These are phyloP conservation scores for Drosophila buzzatii DNA, from an alignment of 2,888 invertebrate species.

Conservation along the genomic window DNA sequence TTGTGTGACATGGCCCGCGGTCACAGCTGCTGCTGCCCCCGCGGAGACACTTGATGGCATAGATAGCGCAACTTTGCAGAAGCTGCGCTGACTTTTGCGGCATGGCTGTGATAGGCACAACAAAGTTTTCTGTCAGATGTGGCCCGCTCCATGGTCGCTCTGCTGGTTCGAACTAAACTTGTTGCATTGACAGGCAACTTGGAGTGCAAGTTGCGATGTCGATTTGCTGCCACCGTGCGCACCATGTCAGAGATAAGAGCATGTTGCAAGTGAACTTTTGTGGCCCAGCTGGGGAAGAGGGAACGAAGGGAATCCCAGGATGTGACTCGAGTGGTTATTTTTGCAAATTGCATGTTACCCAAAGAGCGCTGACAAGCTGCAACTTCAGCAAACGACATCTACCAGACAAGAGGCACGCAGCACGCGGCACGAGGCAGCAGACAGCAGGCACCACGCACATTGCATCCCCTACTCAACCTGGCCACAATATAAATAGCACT, in stretches of 20 bases:
- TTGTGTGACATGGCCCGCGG: constrained; percentile 34
- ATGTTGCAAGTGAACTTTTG: constrained; percentile 43
- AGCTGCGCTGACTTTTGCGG: constrained; percentile 67
- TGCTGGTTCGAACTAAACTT: constrained; percentile 49
- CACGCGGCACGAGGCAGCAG: neutral
- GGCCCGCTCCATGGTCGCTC: neutral
- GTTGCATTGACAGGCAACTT: constrained; percentile 71
- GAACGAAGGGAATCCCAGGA: constrained; percentile 3
- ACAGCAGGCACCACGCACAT: constrained; percentile 10
- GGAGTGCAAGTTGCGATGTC: constrained; percentile 38
- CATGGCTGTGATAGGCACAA: constrained; percentile 66
- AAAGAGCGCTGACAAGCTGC: constrained; percentile 58
- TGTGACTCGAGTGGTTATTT: constrained; percentile 44
- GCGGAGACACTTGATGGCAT: constrained; percentile 19
- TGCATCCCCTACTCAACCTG: constrained; percentile 19
- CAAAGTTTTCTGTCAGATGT: constrained; percentile 61
- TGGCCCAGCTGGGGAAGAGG: neutral
- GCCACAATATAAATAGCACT: constrained; percentile 78
- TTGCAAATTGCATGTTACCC: constrained; percentile 57
- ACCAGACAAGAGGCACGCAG: neutral
- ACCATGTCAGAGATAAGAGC: constrained; percentile 58
- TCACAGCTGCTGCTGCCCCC: constrained; percentile 17
- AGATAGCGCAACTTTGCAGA: constrained; percentile 55
- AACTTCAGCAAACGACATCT: constrained; percentile 18
- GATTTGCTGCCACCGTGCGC: constrained; percentile 33